Conservation (phyloP, 2,888 invertebrate species). For the Entomobrya proxima region DNA sequence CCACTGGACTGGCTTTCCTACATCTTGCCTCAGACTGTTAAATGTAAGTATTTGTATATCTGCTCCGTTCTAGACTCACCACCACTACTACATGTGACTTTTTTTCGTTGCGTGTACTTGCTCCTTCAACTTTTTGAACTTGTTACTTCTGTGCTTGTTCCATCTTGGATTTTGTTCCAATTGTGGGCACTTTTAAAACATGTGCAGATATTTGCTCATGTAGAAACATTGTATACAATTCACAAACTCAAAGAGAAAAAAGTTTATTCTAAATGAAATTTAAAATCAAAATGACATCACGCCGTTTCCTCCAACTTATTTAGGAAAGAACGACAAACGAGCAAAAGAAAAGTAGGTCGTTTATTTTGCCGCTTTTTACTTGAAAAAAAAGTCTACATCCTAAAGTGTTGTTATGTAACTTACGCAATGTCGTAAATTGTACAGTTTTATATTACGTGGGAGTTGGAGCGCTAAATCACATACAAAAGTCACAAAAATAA, state of each 20-base stretch:
- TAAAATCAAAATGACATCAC: constrained; percentile 66
- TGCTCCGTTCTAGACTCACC: background rate
- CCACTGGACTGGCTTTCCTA: constrained; percentile 46
- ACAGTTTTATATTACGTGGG: too few species aligned
- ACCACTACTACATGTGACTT: constrained; percentile 8
- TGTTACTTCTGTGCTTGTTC: background rate
- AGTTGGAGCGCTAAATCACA: too few species aligned
- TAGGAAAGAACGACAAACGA: constrained; percentile 31
- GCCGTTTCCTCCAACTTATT: constrained; percentile 37
- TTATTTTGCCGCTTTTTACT: constrained; percentile 28
- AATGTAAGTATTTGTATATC: constrained; percentile 7
- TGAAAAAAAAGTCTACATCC: background rate
- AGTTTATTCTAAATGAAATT: constrained; percentile 50
- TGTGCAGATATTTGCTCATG: background rate
- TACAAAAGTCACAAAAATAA: too few species aligned
- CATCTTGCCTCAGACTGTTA: background rate
- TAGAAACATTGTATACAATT: too few species aligned
- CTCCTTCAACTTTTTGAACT: constrained; percentile 21
- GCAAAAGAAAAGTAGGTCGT: constrained; percentile 46
- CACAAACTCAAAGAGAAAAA: background rate
- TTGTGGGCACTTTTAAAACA: background rate
- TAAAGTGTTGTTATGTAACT: background rate
- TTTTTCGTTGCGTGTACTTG: constrained; percentile 22
- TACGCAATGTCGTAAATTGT: background rate
- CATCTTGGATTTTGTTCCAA: background rate